Evolutionary conservation across 2,797 vertebrate species (phyloP).

Genomic region (Poeciliopsis turneri): DNA sequence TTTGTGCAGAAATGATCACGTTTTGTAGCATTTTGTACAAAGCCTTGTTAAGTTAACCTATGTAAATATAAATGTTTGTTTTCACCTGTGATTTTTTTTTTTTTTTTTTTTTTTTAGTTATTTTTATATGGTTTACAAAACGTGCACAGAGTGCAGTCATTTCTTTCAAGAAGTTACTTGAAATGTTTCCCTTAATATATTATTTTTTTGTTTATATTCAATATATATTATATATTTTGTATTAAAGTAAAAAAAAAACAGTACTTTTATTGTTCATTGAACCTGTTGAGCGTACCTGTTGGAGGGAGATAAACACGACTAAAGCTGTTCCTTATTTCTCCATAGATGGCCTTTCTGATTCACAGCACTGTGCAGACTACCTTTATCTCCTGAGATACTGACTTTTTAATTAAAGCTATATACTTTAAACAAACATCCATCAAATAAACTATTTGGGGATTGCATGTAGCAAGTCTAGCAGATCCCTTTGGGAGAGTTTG

Average conservation of each 20-base stretch:
- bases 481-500: conserved; percentile 15
- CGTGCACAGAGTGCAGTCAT: conserved; percentile 74
- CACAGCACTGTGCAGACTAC: conserved; percentile 78
- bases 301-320: conserved; percentile 58
- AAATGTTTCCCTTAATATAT: conserved; percentile 82
- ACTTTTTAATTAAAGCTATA: conserved; percentile 15
- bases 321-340: conserved; percentile 69
- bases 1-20: conserved; percentile 60
- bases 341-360: conserved; percentile 77
- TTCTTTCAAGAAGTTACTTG: conserved; percentile 86
- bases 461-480: conserved; percentile 46
- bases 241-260: conserved; percentile 73
- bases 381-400: conserved; percentile 49
- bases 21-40: conserved; percentile 89
- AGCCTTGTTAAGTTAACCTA: conserved; percentile 87
- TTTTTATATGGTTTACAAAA: conserved; percentile 83
- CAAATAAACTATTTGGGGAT: not conserved
- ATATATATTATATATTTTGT: conserved; percentile 83
- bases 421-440: not conserved
- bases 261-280: conserved; percentile 75
- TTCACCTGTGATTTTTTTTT: conserved; percentile 32
- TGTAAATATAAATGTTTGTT: conserved; percentile 84
- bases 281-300: conserved; percentile 76
- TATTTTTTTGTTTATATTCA: conserved; percentile 76
- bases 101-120: conserved; percentile 55